These are phyloP conservation scores for Nycticryphes semicollaris DNA, from an alignment of 2,113 vertebrate species.

Conservation along the genomic window DNA sequence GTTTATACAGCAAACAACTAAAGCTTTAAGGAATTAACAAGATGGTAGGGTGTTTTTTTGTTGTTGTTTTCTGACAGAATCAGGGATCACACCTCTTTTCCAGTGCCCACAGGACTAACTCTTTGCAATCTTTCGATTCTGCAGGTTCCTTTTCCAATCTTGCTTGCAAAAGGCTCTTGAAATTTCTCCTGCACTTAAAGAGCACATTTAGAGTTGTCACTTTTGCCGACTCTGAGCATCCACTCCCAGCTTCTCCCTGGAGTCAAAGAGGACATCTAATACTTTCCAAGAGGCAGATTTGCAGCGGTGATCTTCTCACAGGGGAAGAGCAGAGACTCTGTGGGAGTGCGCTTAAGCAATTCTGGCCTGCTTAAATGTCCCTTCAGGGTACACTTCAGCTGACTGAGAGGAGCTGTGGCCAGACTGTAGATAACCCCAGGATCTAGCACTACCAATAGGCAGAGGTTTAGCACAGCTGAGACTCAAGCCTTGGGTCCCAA, in stretches of 20 bases:
- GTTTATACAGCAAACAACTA: neutral
- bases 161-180: slow-evolving; percentile 35
- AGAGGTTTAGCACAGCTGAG: neutral
- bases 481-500: neutral
- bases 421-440: neutral
- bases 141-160: slow-evolving; percentile 13
- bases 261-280: neutral
- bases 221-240: slow-evolving; percentile 36
- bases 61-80: slow-evolving; percentile 9
- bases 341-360: neutral
- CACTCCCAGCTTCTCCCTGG: neutral
- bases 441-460: neutral
- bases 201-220: slow-evolving; percentile 33
- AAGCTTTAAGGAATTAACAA: slow-evolving; percentile 37
- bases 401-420: neutral
- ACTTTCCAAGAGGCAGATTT: neutral
- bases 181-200: slow-evolving; percentile 4
- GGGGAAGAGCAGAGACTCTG: neutral
- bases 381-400: neutral
- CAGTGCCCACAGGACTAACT: slow-evolving; percentile 10
- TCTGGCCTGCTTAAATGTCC: neutral
- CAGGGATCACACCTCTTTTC: neutral
- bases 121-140: slow-evolving; percentile 41
- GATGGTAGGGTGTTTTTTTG: neutral
- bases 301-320: neutral